Evolutionary conservation across 2,888 invertebrate genomes (phyloP).

Genomic region (Lasioglossum calceatum): DNA sequence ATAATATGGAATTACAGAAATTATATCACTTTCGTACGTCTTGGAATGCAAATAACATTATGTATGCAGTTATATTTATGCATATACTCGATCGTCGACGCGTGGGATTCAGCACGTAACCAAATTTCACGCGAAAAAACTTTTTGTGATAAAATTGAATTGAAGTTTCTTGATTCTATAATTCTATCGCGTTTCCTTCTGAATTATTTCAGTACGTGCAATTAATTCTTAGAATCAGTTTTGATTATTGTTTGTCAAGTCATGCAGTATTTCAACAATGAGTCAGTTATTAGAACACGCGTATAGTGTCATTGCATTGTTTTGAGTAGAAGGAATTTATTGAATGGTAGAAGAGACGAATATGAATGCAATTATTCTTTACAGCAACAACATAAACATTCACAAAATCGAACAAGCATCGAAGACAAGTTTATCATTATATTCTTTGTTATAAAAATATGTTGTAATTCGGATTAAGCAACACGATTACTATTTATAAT

Average conservation of each 20-base stretch:
- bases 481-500: background rate
- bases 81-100: background rate
- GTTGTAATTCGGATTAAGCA: background rate
- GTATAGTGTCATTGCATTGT: constrained; percentile 2
- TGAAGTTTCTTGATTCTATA: background rate
- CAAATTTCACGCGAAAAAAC: background rate
- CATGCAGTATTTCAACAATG: constrained; percentile 41
- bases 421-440: background rate
- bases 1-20: background rate
- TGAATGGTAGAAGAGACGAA: background rate
- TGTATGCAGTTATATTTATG: background rate
- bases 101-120: background rate
- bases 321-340: constrained; percentile 6
- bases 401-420: background rate
- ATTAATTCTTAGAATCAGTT: constrained; percentile 46
- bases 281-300: constrained; percentile 38
- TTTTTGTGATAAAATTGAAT: constrained; percentile 16
- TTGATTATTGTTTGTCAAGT: constrained; percentile 5
- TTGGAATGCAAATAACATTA: background rate
- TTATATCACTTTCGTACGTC: background rate
- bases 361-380: background rate
- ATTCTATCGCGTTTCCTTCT: constrained; percentile 3
- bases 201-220: constrained; percentile 7
- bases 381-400: background rate
- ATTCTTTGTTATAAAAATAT: background rate